Conservation (phyloP, 2,113 vertebrate genomes). For the Chaetura pelagica region DNA sequence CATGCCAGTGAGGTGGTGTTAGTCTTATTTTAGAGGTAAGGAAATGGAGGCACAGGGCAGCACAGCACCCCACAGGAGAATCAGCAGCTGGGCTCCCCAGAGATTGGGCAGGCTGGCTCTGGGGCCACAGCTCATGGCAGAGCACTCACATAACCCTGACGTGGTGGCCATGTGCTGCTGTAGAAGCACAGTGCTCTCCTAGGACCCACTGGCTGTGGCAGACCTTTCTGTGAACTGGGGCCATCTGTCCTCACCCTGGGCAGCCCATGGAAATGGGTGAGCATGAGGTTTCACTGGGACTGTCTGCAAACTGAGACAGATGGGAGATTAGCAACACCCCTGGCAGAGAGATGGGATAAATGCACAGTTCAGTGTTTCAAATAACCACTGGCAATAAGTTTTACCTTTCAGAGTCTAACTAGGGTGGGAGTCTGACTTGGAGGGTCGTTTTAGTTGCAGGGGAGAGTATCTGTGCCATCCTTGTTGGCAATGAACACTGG, state of each 20-base stretch:
- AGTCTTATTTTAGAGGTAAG: neutral
- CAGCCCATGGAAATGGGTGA: neutral
- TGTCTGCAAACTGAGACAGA: neutral
- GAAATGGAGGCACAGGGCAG: neutral
- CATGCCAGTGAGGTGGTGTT: neutral
- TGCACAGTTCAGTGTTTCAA: neutral
- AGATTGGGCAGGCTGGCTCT: fast-evolving
- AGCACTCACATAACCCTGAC: neutral
- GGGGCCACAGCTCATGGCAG: neutral
- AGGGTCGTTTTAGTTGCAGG: neutral
- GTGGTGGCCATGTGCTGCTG: fast-evolving
- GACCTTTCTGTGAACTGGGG: neutral
- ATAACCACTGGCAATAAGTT: constrained; percentile 35
- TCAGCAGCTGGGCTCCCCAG: neutral
- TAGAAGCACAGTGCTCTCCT: neutral
- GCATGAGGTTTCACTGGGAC: neutral
- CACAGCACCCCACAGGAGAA: neutral
- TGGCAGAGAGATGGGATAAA: neutral
- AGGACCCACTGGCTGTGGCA: neutral
- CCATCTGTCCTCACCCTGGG: neutral
- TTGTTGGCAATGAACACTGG: neutral
- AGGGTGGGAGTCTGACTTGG: neutral
- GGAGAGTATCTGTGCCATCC: neutral
- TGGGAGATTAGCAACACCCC: neutral
- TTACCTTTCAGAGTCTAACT: constrained; percentile 7